Conservation (phyloP, 2,888 invertebrate species). For the Carabus problematicus region DNA sequence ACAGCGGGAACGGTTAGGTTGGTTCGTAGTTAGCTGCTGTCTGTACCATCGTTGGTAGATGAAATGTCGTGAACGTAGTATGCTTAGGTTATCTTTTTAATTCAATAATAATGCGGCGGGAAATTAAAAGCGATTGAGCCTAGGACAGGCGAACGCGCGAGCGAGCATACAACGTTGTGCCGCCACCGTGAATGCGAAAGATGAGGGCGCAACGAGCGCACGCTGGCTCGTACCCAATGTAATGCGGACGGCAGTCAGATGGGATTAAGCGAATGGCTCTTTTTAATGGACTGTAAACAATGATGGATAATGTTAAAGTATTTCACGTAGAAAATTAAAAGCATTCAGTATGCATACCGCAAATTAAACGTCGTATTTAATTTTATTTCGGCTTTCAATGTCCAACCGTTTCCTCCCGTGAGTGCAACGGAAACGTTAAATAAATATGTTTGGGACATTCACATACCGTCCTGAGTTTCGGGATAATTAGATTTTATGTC, state of each 20-base stretch:
- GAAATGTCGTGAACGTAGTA: not conserved
- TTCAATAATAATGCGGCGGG: slow-evolving; percentile 35
- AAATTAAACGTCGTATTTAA: slow-evolving; percentile 26
- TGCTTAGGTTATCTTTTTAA: slow-evolving; percentile 33
- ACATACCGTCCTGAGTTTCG: too few species aligned
- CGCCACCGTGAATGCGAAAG: too few species aligned
- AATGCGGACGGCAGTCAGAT: slow-evolving; percentile 24
- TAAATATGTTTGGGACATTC: too few species aligned
- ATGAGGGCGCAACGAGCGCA: too few species aligned
- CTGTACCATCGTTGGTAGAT: too few species aligned
- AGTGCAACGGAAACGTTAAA: not conserved
- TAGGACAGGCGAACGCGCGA: slow-evolving; percentile 9
- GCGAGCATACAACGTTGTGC: too few species aligned
- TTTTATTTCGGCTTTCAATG: slow-evolving; percentile 3
- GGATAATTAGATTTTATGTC: too few species aligned
- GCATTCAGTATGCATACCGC: slow-evolving; percentile 37
- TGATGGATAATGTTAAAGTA: slow-evolving; percentile 40
- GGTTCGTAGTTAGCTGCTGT: too few species aligned
- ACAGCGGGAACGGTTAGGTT: slow-evolving; percentile 3
- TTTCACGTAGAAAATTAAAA: slow-evolving; percentile 42
- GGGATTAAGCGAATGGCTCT: slow-evolving; percentile 38
- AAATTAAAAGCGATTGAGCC: slow-evolving; percentile 39
- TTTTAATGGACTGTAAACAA: slow-evolving; percentile 42
- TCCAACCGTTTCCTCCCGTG: not conserved
- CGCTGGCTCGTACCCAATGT: not conserved